phyloP scores from a whole-genome alignment of 1,140 invertebrate genomes.

The Hormaphis cornu region DNA sequence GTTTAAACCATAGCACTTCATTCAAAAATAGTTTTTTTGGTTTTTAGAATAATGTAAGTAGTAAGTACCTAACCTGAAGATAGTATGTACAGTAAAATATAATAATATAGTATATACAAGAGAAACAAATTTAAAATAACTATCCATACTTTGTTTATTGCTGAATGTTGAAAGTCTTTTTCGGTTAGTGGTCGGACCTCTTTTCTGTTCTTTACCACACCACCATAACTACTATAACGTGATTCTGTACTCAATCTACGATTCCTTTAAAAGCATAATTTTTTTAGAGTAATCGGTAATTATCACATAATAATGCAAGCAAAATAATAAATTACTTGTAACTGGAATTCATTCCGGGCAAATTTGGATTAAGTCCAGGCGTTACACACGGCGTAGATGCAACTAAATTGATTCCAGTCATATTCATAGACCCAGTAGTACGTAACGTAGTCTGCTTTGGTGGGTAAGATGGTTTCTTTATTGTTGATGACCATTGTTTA shows the following conservation, averaged over 20 bases:
- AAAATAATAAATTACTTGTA: slow-evolving; percentile 4
- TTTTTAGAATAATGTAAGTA: too few species aligned
- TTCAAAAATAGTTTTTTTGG: too few species aligned
- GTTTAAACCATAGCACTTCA: too few species aligned
- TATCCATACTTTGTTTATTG: slow-evolving; percentile 1
- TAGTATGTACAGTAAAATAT: too few species aligned
- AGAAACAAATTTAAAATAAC: neutral
- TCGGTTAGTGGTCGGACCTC: slow-evolving; percentile 17
- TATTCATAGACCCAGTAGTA: neutral
- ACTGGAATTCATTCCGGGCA: slow-evolving; percentile 16
- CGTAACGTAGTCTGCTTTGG: neutral
- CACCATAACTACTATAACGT: slow-evolving; percentile 22
- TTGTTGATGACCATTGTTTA: slow-evolving; percentile 2
- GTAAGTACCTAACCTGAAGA: too few species aligned
- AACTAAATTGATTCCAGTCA: slow-evolving; percentile 21
- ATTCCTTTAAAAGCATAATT: neutral
- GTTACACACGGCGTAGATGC: slow-evolving; percentile 13
- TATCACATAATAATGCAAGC: neutral
- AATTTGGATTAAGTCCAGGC: slow-evolving; percentile 6
- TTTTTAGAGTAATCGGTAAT: neutral
- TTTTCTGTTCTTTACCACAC: slow-evolving; percentile 20
- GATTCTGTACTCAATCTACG: slow-evolving; percentile 15
- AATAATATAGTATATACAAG: too few species aligned
- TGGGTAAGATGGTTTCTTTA: neutral
- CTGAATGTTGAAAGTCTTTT: slow-evolving; percentile 14